Evolutionary conservation across 2,113 vertebrate genomes (phyloP).

Genomic region (Vireo altiloquus): DNA sequence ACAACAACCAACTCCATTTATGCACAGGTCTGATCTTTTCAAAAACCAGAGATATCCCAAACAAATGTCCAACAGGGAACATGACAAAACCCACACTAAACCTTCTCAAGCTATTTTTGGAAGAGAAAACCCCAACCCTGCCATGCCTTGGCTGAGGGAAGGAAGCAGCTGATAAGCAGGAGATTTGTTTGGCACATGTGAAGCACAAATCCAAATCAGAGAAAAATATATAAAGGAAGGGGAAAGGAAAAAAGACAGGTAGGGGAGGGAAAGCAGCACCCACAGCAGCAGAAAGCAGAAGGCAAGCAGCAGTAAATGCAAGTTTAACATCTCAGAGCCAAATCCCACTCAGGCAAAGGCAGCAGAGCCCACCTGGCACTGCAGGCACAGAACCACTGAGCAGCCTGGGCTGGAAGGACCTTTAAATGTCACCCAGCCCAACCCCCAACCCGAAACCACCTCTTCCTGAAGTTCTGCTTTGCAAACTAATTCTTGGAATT

Average conservation of each 20-base stretch:
- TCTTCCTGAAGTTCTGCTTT: background rate
- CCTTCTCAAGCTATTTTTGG: background rate
- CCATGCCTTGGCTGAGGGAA: background rate
- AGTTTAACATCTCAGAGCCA: background rate
- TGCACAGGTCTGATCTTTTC: background rate
- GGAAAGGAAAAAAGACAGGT: background rate
- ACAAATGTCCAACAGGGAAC: background rate
- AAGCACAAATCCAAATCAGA: background rate
- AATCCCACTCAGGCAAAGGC: accelerated
- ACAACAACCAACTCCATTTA: background rate
- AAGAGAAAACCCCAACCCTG: background rate
- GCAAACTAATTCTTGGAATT: background rate
- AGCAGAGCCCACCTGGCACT: background rate
- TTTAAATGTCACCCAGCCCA: background rate
- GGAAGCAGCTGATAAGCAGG: background rate
- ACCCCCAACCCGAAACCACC: accelerated
- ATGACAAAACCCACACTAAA: background rate
- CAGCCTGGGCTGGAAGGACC: background rate
- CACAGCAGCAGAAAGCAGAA: background rate
- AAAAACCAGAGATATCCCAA: background rate
- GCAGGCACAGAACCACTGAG: accelerated
- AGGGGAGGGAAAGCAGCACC: background rate
- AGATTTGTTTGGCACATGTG: background rate
- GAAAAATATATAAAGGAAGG: background rate
- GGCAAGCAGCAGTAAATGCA: background rate